Percentiles rank a stretch among this genome's conserved stretches.
phyloP scores from a whole-genome alignment of 2,113 vertebrate species.

The Semnopithecus entellus region DNA sequence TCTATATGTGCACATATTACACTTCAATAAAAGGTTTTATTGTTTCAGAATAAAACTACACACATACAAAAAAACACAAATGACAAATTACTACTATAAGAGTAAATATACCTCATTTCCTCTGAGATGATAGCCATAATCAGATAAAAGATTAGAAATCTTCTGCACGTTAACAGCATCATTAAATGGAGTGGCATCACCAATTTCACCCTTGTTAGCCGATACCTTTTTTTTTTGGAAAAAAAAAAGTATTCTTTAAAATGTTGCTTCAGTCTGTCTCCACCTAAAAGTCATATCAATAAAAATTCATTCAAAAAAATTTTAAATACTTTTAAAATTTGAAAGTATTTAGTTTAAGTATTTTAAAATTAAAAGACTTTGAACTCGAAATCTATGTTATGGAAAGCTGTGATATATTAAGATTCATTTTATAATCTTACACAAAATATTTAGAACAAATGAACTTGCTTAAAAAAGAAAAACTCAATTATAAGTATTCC shows the following conservation, averaged over 20 bases:
- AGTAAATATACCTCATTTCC: slow-evolving; percentile 93
- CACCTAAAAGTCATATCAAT: neutral
- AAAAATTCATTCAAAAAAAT: neutral
- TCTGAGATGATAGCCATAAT: slow-evolving; percentile 98
- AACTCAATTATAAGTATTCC: slow-evolving; percentile 1
- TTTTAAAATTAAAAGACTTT: neutral
- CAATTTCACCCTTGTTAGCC: slow-evolving; percentile 99
- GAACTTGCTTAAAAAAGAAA: slow-evolving; percentile 17
- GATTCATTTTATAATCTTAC: slow-evolving; percentile 40
- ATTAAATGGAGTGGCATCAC: slow-evolving; percentile 98
- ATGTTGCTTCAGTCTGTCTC: neutral
- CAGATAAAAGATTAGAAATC: slow-evolving; percentile 96
- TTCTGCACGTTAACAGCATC: slow-evolving; percentile 99
- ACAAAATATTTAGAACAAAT: slow-evolving; percentile 14
- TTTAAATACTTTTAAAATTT: too few relatives aligned
- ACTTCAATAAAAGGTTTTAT: neutral
- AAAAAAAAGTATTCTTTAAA: slow-evolving; percentile 33
- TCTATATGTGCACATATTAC: neutral
- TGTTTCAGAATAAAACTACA: slow-evolving; percentile 7
- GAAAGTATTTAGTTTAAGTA: too few relatives aligned
- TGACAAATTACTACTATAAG: neutral
- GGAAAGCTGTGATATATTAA: neutral
- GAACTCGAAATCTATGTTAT: slow-evolving; percentile 35
- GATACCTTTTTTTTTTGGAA: slow-evolving; percentile 88
- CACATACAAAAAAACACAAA: neutral